Evolutionary conservation across 2,113 vertebrate species (phyloP), one percentile per base, ranked within the genome.

Genomic region (Phoenicopterus ruber): DNA sequence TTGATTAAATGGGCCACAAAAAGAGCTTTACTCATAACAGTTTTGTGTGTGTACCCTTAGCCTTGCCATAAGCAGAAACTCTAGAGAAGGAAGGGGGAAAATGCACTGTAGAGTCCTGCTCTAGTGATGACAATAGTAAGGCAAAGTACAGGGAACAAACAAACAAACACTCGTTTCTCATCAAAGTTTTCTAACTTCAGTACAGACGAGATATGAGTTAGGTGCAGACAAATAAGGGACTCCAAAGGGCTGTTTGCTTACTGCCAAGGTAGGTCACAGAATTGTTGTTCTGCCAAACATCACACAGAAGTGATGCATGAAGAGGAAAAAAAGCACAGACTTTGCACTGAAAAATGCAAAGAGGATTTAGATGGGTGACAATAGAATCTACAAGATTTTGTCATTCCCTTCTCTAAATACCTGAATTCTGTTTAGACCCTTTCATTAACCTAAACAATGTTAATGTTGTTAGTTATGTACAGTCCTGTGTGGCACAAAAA

Each of bases 141-240:
- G 44, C 19, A 90, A 85, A 88, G 9, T 22, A 50, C 44, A 38
- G 20, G 17, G 57, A 76, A 28, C 16, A 82, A 76, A 36, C 17
- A 67, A 40, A 7, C 16, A 70, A 18, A 21, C 31, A 16, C 6
- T 38, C 0, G 0, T 62, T 92, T 82, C 46, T 79, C 21, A 47
- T 67, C 11, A 16, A 24, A 42, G 15, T 42, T 88, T 80, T 73
- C 29, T 38, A 76, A 7, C 58, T 80, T 52, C 47, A 69, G 38
- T 29, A 26, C 5, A 72, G 26, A 34, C 17, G n/a, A 67, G 17
- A 13, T 58, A 19, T 17, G 66, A 79, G 17, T 54, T 42, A 34
- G 11, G 15, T 47, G 85, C 17, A 82, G 42, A 55, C 16, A 29
- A 50, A 79, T 29, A 83, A 38, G 8, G 18, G 52, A 28, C 38